Evolutionary conservation across 1,140 invertebrate genomes (phyloP), one percentile per base, ranked within the genome.

Genomic region (Diachasma alloeum): DNA sequence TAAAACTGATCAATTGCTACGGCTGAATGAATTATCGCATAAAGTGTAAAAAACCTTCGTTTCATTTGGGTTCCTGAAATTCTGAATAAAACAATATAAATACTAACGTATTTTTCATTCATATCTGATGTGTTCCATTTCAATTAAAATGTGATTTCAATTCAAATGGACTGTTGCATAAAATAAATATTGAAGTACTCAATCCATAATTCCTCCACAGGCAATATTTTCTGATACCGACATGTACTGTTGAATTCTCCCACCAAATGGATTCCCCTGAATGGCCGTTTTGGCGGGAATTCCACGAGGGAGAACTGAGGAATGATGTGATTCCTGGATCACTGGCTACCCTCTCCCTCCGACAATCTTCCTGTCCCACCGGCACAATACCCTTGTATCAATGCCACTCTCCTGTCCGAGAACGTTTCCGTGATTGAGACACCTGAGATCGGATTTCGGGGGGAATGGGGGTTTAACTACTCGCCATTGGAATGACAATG

Each of bases 161-260:
- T 31, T 6, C 31, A 2, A 31, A 31, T 13, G 4, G 39, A 13
- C 10, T 42, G 39, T 1, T 11, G 39, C 39, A 42, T 42, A 56
- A 56, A 56, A 56, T 56, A 3, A 19, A 56, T 56, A 22, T 22
- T 10, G 19, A 1, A 19, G 8, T 8, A 48, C 48, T 1, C 6
- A 17, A 19, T 11, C 17, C 31, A 19, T 37, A 74, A 77, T 83
- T 83, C 81, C 80, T 78, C 67, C 72, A 74, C 74, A 59, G 81
- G 78, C 81, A 73, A 59, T 78, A 76, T 3, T 31, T 31, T 31
- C 6, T 31, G 2, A 79, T 59, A 67, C 67, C 44, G 74, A 79
- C 31, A 31, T 77, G 76, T 81, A 81, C 37, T 76, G 81, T 81
- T 73, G 77, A 81, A 79, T 31, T 19, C 26, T 75, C 39, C 76